Evolutionary conservation across 2,797 vertebrate genomes (phyloP), one percentile per base, ranked within the genome.

Genomic region (Psittacula echo): DNA sequence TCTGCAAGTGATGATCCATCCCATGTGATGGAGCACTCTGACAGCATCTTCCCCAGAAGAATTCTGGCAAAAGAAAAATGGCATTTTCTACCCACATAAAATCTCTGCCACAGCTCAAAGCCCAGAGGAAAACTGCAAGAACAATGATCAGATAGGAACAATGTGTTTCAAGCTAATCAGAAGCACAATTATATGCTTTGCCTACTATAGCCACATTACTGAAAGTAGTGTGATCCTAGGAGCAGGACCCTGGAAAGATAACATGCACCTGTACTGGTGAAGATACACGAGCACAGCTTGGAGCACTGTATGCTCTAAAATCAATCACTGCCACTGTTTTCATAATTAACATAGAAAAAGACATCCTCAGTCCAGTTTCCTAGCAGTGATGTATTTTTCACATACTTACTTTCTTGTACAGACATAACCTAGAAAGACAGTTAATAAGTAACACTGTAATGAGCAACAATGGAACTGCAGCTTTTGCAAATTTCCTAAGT

Each of bases 81-180:
- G 53, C 50, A 50, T 95, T 93, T 93, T 92, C 94, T 93, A 74
- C 82, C 47, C 92, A 64, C 92, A 24, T 80, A 56, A 85, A 85
- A 68, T 89, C 87, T 64, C 73, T 89, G 34, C 48, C 54, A n/a
- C 45, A 75, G 72, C 66, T 75, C 42, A 54, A 85, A 85, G 37
- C 89, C 79, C 82, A 75, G 70, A 75, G 66, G 65, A 88, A 89
- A 81, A 84, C 27, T 58, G 23, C 53, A 83, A 67, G 72, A 94
- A 51, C 82, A 80, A 44, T 44, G 32, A 81, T 75, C 47, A 87
- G 78, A 53, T 72, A 74, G 5, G 78, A 92, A 39, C 62, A 44
- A 37, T 27, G 58, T 30, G 50, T 85, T 85, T 84, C 76, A 44
- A 83, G 61, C 41, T 82, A 48, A 89, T 88, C 51, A 82, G 71